Evolutionary conservation across 2,888 invertebrate species (phyloP).

Genomic region (Graphium colonna): DNA sequence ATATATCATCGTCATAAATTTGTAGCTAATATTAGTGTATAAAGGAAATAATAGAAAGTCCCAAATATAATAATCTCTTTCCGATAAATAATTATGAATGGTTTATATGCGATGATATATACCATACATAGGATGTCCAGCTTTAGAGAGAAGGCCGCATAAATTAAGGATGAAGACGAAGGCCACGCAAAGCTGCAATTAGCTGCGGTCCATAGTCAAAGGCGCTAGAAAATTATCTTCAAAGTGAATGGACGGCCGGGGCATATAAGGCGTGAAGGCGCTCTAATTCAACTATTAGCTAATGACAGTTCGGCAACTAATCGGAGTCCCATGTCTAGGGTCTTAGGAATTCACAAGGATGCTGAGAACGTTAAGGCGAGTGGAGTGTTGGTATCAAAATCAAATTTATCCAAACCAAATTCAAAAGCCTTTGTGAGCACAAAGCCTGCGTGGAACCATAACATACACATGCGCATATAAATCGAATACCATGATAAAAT

Average conservation of each 20-base stretch:
- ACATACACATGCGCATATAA: no score
- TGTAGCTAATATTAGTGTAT: no score
- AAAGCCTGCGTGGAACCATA: no score
- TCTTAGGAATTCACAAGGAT: background rate
- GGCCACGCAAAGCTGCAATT: conserved; percentile 14
- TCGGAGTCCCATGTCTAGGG: background rate
- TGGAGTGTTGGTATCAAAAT: no score
- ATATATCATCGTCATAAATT: no score
- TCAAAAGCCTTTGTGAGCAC: no score
- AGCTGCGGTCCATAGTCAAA: conserved; percentile 19
- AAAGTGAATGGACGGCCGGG: conserved; percentile 4
- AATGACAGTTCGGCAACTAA: background rate
- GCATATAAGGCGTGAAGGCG: conserved; percentile 1
- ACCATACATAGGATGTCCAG: background rate
- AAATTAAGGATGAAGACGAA: conserved; percentile 8
- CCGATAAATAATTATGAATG: background rate
- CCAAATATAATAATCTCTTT: background rate
- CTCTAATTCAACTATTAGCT: conserved; percentile 8
- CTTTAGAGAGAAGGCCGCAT: background rate
- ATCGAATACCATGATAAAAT: no score
- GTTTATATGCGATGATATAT: background rate
- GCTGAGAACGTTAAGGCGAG: no score
- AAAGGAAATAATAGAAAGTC: no score
- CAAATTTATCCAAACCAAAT: no score
- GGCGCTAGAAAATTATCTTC: conserved; percentile 16